Evolutionary conservation across 2,888 invertebrate species (phyloP).

Genomic region (Agrotis ipsilon): DNA sequence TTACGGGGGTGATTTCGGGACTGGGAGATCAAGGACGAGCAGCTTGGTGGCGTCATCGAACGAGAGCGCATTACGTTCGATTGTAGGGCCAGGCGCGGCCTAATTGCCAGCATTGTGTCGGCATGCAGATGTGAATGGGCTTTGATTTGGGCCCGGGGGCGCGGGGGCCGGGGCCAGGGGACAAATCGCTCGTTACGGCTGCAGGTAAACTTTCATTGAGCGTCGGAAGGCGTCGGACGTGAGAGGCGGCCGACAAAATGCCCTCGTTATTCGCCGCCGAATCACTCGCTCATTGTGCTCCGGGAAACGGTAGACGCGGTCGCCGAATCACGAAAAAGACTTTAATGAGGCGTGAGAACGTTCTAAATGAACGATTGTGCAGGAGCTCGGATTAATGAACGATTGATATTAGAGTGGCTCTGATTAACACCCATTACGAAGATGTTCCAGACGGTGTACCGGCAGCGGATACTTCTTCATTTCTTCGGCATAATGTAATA

Average conservation of each 20-base stretch:
- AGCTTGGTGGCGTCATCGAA: conserved; percentile 82
- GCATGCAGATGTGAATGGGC: conserved; percentile 92
- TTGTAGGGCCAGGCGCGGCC: conserved; percentile 89
- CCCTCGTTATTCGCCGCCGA: conserved; percentile 91
- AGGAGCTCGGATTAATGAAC: conserved; percentile 86
- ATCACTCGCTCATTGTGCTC: conserved; percentile 91
- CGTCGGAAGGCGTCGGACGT: conserved; percentile 91
- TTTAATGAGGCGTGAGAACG: conserved; percentile 91
- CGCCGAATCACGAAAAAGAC: conserved; percentile 90
- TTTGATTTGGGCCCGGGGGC: conserved; percentile 89
- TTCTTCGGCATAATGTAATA: conserved; percentile 63
- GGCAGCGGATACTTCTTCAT: conserved; percentile 58
- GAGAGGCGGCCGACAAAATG: conserved; percentile 91
- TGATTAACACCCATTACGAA: conserved; percentile 79
- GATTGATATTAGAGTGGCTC: conserved; percentile 86
- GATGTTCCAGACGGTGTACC: conserved; percentile 67
- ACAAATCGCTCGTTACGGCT: conserved; percentile 91
- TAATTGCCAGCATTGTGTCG: conserved; percentile 92
- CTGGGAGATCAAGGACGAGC: conserved; percentile 65
- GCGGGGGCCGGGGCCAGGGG: conserved; percentile 87
- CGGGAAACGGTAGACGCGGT: conserved; percentile 91
- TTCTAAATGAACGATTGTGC: conserved; percentile 90
- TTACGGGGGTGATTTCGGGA: conserved; percentile 47
- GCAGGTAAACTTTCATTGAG: conserved; percentile 92
- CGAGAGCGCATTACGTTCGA: conserved; percentile 89